Percentiles rank a stretch among this genome's conserved stretches.
These are phyloP conservation scores for Ceyx melanurus DNA, from an alignment of 2,113 vertebrate genomes.

Conservation along the genomic window DNA sequence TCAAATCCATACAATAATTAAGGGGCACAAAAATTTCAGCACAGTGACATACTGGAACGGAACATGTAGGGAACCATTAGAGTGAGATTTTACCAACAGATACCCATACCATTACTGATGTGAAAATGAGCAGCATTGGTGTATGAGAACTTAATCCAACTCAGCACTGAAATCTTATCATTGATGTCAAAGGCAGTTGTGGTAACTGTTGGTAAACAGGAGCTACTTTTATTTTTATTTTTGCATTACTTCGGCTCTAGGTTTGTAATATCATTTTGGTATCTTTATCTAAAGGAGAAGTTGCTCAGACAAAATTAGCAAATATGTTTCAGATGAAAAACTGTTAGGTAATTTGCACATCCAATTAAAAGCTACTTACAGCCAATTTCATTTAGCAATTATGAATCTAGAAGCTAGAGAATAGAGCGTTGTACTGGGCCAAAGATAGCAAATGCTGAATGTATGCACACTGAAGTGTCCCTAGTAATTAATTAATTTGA, in stretches of 20 bases:
- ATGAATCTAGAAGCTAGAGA: slow-evolving; percentile 26
- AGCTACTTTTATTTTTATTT: not conserved
- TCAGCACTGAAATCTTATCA: not conserved
- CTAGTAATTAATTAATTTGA: slow-evolving; percentile 54
- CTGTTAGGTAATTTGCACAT: slow-evolving; percentile 34
- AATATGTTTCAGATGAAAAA: slow-evolving; percentile 9
- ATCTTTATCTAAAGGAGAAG: slow-evolving; percentile 4
- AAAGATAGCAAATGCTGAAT: slow-evolving; percentile 26
- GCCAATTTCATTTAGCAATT: slow-evolving; percentile 46
- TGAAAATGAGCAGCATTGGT: not conserved
- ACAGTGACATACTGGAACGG: not conserved
- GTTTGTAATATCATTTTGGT: not conserved
- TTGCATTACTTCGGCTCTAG: not conserved
- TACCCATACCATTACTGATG: not conserved
- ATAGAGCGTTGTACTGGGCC: not conserved
- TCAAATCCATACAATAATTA: slow-evolving; percentile 57
- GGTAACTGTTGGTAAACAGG: slow-evolving; percentile 12
- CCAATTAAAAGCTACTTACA: slow-evolving; percentile 18
- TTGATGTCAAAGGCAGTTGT: not conserved
- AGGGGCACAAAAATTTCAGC: not conserved
- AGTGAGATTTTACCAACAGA: slow-evolving; percentile 20
- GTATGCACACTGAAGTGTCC: not conserved
- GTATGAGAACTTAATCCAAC: not conserved
- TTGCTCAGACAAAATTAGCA: slow-evolving; percentile 17
- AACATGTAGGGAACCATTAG: not conserved